These are phyloP conservation scores for Epizoanthus stellaris DNA, from an alignment of 92 coral and sea anemone species.

Conservation along the genomic window DNA sequence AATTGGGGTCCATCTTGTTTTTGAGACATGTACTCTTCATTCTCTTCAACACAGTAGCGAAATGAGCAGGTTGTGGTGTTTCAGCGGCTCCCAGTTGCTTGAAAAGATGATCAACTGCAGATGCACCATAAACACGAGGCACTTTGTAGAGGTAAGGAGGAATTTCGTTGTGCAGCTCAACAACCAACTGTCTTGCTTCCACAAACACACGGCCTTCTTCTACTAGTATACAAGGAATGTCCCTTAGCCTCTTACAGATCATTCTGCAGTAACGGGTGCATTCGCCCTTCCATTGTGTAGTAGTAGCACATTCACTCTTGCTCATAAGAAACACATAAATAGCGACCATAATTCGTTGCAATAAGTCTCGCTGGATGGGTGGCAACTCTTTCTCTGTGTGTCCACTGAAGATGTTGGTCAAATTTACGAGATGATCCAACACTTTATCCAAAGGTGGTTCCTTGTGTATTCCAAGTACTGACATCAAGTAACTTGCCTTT, in stretches of 20 bases:
- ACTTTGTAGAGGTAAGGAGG: constrained; percentile 40
- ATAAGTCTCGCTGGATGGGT: constrained; percentile 34
- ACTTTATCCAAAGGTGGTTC: constrained; percentile 72
- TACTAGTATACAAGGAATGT: constrained; percentile 49
- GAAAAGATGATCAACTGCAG: constrained; percentile 35
- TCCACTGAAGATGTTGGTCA: constrained; percentile 44
- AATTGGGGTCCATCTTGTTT: constrained; percentile 37
- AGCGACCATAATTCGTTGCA: constrained; percentile 43
- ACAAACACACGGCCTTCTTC: constrained; percentile 50
- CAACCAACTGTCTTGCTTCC: constrained; percentile 24
- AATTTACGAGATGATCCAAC: constrained; percentile 50
- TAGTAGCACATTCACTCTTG: constrained; percentile 17
- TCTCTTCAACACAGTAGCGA: constrained; percentile 40
- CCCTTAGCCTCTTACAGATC: constrained; percentile 23
- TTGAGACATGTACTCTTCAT: constrained; percentile 26
- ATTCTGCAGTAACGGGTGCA: constrained; percentile 24
- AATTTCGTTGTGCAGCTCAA: neutral
- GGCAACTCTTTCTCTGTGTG: constrained; percentile 59
- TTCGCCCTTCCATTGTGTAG: neutral
- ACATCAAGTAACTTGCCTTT: neutral
- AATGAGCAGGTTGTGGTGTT: constrained; percentile 29
- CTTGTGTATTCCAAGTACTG: constrained; percentile 48
- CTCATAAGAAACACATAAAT: constrained; percentile 58
- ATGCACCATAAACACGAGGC: constrained; percentile 38
- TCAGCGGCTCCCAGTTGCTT: constrained; percentile 53